Base-by-base conservation (phyloP, 92 coral and sea anemone species). In the Phenganax stokvisi region DNA sequence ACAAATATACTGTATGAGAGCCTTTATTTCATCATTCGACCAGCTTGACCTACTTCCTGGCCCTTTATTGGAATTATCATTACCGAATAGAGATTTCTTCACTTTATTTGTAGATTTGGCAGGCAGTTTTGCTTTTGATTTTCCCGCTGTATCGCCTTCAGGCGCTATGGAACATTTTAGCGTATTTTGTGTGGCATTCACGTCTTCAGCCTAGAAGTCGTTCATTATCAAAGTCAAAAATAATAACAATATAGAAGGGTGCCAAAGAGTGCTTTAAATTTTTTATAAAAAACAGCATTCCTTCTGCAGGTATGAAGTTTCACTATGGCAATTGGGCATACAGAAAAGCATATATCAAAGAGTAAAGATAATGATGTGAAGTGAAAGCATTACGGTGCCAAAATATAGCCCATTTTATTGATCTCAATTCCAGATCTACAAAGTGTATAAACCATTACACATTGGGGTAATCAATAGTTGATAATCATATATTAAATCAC, bases 111-210 rank as follows among this genome's bases (percentile, higher is more conserved):
- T 47, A 16, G 60, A 72, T 30, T 56, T 72, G 47, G 77, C 31
- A 54, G n/a, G 76, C 76, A 72, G 51, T 72, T 72, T 72, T 72
- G 57, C 55, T 56, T 72, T 27, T 72, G 76, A 56, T 72, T 72
- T 72, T 72, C 76, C 76, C 13, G 76, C 55, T 72, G 76, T 72
- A 72, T 72, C 51, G 77, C 77, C 77, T 72, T 72, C 77, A 6
- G 27, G 58, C 58, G 57, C 77, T 27, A 72, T 72, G 13, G 77
- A 47, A 72, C 77, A 58, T 72, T 72, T 72, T 17, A 72, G 77
- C 28, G 28, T 62, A 9, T 9, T 8, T 72, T 55, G 77, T 12
- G 77, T 3, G 77, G 77, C 77, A 47, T 56, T 44, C 58, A 72
- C 77, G 77, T 72, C 77, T 47, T 72, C 77, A 72, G 77, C 57